These are phyloP conservation scores for Ophion obscuratus DNA, from an alignment of 2,888 invertebrate species.

Conservation along the genomic window DNA sequence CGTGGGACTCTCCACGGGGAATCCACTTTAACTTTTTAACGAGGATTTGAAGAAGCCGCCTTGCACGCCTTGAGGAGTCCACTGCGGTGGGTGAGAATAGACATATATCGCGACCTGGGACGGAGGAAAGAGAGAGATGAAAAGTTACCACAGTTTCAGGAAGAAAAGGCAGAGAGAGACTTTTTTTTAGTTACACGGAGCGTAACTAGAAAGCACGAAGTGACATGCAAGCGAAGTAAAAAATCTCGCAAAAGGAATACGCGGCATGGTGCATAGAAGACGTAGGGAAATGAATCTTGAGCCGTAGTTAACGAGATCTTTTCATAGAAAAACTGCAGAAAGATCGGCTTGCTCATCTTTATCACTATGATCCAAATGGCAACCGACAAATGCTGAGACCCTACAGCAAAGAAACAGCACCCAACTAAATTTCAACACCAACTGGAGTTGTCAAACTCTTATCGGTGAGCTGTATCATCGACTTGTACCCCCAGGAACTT, in stretches of 20 bases:
- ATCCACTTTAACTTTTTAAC: slow-evolving; percentile 79
- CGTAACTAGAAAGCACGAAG: slow-evolving; percentile 47
- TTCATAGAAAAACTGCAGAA: slow-evolving; percentile 56
- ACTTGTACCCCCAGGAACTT: slow-evolving; percentile 2
- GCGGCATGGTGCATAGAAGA: slow-evolving; percentile 39
- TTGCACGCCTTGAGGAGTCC: slow-evolving; percentile 60
- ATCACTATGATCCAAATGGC: slow-evolving; percentile 12
- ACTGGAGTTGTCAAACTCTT: background rate
- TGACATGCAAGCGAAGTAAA: slow-evolving; percentile 33
- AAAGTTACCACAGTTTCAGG: slow-evolving; percentile 33
- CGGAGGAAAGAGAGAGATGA: slow-evolving; percentile 54
- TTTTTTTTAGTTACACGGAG: slow-evolving; percentile 54
- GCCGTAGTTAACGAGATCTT: slow-evolving; percentile 55
- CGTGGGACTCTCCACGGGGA: slow-evolving; percentile 67
- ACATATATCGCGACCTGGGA: slow-evolving; percentile 7
- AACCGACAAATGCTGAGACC: slow-evolving; percentile 3
- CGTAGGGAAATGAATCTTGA: slow-evolving; percentile 21
- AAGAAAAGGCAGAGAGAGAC: slow-evolving; percentile 55
- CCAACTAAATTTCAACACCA: background rate
- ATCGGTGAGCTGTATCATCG: background rate
- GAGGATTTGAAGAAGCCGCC: slow-evolving; percentile 76
- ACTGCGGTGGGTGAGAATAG: slow-evolving; percentile 43
- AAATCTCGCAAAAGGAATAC: slow-evolving; percentile 35
- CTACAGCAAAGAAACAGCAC: background rate
- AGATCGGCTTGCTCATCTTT: slow-evolving; percentile 45